These are phyloP conservation scores for Tauraco hartlaubi DNA, from an alignment of 2,797 vertebrate species.

Conservation along the genomic window DNA sequence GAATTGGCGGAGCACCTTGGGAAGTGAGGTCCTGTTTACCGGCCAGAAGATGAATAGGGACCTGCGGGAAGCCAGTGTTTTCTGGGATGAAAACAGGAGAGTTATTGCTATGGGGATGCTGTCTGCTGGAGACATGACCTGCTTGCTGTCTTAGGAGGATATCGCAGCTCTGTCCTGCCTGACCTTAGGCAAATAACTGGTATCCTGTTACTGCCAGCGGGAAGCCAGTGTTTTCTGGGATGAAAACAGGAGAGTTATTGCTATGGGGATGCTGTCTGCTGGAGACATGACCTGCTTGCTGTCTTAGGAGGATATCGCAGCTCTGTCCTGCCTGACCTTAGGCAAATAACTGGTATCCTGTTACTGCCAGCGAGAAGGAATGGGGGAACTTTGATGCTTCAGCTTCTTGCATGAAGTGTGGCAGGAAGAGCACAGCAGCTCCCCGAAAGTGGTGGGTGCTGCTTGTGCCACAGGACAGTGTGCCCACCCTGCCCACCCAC, in stretches of 20 bases:
- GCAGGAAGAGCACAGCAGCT: neutral
- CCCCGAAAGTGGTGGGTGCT: neutral
- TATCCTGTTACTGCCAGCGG: neutral
- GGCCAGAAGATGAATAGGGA: neutral
- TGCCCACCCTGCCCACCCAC: neutral
- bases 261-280: neutral
- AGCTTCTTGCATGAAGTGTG: neutral
- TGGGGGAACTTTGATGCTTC: neutral
- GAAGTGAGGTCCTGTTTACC: neutral
- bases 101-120: neutral
- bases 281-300: neutral
- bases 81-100: neutral
- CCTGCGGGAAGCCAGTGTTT: fast-evolving
- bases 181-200: neutral
- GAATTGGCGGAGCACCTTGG: neutral
- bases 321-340: neutral
- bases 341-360: neutral
- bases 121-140: neutral
- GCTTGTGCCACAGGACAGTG: neutral
- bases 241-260: neutral
- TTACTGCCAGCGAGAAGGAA: neutral
- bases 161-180: neutral
- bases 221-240: neutral
- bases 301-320: neutral
- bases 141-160: neutral